These are phyloP conservation scores for Chloroceryle amazona DNA, from an alignment of 2,797 vertebrate genomes.

Conservation along the genomic window DNA sequence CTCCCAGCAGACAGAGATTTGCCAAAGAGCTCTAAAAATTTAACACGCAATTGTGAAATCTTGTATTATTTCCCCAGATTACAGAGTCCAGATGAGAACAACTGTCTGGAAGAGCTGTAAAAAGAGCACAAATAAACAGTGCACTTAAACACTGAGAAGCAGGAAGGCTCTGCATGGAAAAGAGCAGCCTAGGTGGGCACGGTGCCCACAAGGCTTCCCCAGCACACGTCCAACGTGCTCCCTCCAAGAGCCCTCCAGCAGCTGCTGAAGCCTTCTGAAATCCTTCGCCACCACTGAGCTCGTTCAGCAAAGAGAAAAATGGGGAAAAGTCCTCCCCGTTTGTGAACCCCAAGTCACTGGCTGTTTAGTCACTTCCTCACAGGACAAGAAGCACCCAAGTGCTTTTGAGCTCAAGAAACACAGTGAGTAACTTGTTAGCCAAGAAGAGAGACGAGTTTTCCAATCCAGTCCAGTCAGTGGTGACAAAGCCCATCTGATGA, in stretches of 20 bases:
- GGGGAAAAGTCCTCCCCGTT: neutral
- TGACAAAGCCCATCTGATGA: neutral
- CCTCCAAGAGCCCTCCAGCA: neutral
- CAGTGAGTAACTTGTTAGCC: neutral
- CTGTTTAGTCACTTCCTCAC: constrained; percentile 49
- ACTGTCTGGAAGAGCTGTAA: neutral
- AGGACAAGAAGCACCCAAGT: neutral
- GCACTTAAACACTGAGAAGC: neutral
- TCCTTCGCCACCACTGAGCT: neutral
- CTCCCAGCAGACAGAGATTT: neutral
- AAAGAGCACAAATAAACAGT: neutral
- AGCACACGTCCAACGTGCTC: neutral
- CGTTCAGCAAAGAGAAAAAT: neutral
- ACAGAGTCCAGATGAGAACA: neutral
- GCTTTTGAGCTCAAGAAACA: neutral
- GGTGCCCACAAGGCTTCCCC: neutral
- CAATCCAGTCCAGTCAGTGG: neutral
- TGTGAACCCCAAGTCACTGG: neutral
- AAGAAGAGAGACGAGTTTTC: neutral
- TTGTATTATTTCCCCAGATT: neutral
- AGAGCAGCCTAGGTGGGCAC: fast-evolving
- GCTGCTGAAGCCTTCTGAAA: neutral
- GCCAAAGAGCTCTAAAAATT: neutral
- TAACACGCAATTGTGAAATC: neutral
- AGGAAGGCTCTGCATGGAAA: neutral